phyloP scores from a whole-genome alignment of 1,140 invertebrate genomes.

The Zaprionus camerounensis region DNA sequence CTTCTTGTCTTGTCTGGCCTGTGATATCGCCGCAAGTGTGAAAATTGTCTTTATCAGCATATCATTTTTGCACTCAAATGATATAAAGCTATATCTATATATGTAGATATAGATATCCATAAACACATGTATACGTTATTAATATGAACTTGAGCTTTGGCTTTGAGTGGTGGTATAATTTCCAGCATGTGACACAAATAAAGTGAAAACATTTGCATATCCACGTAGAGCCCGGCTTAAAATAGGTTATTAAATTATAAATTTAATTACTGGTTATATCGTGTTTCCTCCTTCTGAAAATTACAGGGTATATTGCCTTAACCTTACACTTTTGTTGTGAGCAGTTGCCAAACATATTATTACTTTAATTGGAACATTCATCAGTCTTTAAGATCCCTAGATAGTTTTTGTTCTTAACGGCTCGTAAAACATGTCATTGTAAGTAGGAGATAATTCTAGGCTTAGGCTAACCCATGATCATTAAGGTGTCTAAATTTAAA shows the following conservation, averaged over 20 bases:
- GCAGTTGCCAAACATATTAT: background rate
- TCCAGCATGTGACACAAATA: constrained; percentile 18
- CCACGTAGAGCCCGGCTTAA: background rate
- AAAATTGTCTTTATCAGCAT: constrained; percentile 49
- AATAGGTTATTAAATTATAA: background rate
- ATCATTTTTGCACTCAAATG: constrained; percentile 37
- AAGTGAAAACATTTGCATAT: background rate
- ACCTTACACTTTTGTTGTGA: background rate
- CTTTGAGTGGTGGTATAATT: constrained; percentile 15
- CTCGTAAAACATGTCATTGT: background rate
- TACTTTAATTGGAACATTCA: background rate
- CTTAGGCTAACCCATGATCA: background rate
- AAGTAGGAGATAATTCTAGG: background rate
- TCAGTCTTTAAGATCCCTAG: background rate
- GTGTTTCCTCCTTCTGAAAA: background rate
- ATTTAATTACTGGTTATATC: background rate
- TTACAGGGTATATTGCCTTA: background rate
- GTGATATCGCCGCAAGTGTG: constrained; percentile 51
- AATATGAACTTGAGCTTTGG: constrained; percentile 24
- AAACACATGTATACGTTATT: background rate
- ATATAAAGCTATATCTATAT: constrained; percentile 5
- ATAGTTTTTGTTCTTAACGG: background rate
- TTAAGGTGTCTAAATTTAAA: background rate
- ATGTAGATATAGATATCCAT: constrained; percentile 9
- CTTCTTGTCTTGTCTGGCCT: constrained; percentile 9